Evolutionary conservation across 2,113 vertebrate species (phyloP).

Genomic region (Laticauda colubrina): DNA sequence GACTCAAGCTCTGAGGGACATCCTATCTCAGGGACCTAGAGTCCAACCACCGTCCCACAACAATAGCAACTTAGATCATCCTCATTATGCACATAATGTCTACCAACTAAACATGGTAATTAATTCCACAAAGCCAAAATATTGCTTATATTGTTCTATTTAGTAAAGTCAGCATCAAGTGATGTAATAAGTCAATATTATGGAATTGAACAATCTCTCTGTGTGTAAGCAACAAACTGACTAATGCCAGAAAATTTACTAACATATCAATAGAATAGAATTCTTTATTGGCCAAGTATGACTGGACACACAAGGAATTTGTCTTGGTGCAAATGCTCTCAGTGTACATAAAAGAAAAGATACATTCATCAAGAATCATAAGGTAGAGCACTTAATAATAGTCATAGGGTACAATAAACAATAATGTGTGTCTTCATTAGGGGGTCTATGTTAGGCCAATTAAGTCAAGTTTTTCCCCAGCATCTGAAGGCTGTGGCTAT

Average conservation of each 20-base stretch:
- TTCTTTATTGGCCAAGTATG: no score
- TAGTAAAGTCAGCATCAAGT: neutral
- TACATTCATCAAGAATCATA: no score
- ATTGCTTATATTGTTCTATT: neutral
- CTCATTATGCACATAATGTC: neutral
- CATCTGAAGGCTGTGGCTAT: neutral
- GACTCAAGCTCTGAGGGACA: no score
- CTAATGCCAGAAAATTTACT: neutral
- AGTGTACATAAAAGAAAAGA: no score
- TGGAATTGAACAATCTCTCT: neutral
- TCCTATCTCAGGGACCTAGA: no score
- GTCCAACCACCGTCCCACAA: no score
- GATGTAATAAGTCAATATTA: neutral
- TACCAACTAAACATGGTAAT: neutral
- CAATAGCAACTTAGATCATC: neutral
- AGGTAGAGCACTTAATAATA: no score
- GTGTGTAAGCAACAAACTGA: neutral
- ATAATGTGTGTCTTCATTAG: neutral
- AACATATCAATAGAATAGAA: neutral
- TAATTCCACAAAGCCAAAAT: neutral
- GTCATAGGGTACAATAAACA: no score
- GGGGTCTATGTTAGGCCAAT: neutral
- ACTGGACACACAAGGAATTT: no score
- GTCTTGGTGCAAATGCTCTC: no score
- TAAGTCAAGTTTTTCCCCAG: neutral